Evolutionary conservation across 2,888 invertebrate genomes (phyloP).

Genomic region (Crocallis elinguaria): DNA sequence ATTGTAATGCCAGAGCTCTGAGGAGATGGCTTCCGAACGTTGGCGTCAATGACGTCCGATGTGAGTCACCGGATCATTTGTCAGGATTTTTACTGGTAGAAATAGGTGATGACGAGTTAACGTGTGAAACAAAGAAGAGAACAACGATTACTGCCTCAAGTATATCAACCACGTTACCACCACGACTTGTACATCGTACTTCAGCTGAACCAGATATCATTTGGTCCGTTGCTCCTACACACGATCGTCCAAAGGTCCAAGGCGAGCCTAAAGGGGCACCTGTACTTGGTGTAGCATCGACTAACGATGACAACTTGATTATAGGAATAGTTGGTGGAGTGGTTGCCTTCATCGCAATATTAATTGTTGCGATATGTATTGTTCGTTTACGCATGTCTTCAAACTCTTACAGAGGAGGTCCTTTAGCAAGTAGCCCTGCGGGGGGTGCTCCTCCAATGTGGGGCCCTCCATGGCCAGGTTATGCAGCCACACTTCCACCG

Average conservation of each 20-base stretch:
- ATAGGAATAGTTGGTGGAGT: slow-evolving; percentile 98
- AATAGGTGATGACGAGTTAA: slow-evolving; percentile 92
- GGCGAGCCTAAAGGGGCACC: slow-evolving; percentile 86
- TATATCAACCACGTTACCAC: slow-evolving; percentile 72
- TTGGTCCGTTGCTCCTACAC: slow-evolving; percentile 93
- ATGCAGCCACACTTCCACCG: slow-evolving; percentile 86
- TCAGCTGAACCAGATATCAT: slow-evolving; percentile 94
- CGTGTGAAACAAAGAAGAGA: slow-evolving; percentile 88
- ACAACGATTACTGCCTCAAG: slow-evolving; percentile 78
- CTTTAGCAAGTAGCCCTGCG: slow-evolving; percentile 86
- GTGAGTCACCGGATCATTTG: slow-evolving; percentile 89
- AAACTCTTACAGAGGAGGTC: slow-evolving; percentile 88
- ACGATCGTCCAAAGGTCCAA: slow-evolving; percentile 83
- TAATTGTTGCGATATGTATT: slow-evolving; percentile 95
- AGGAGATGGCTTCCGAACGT: slow-evolving; percentile 90
- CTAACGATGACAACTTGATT: slow-evolving; percentile 95
- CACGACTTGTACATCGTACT: slow-evolving; percentile 84
- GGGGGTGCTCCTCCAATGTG: slow-evolving; percentile 86
- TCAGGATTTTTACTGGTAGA: slow-evolving; percentile 88
- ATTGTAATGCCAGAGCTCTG: slow-evolving; percentile 92
- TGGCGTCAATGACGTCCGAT: slow-evolving; percentile 86
- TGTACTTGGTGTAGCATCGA: slow-evolving; percentile 82
- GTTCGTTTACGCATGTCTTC: slow-evolving; percentile 90
- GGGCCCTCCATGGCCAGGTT: slow-evolving; percentile 83
- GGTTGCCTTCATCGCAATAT: slow-evolving; percentile 94